Base-by-base conservation (phyloP, 2,797 vertebrate species). In the Poecilia gillii region DNA sequence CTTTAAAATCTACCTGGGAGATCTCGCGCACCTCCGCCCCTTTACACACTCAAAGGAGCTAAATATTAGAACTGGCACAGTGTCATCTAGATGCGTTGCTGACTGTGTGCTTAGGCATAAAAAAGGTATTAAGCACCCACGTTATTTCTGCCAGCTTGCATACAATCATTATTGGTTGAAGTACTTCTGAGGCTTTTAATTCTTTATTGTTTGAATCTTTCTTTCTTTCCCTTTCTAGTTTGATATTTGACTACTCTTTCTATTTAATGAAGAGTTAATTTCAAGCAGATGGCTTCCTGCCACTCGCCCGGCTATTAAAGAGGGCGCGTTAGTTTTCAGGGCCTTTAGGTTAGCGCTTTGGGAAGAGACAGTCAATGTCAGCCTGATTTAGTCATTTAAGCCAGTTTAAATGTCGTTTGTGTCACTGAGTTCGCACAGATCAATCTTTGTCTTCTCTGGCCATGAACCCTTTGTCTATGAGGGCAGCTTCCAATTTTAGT, bases 1-100 rank as follows among this genome's bases (percentile, higher is more conserved):
- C 79, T 81, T 89, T 84, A 78, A 80, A 75, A 79, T 82, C 85
- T 68, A 82, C 82, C 73, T 83, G 83, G 85, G 87, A 80, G 85
- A 89, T 85, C 84, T 83, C 4, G 36, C 7, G 20, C n/a, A 28
- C 49, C 59, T 1, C 78, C 36, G 1, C 16, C 76, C 28, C 45
- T 25, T 68, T 11, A 3, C 80, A 64, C 70, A 45, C 57, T n/a
- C 43, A 25, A 5, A 39, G 18, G 64, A 41, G 20, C 36, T 41
- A 25, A 68, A 68, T 68, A 41, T 68, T 68, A 41, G 23, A 39
- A 41, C 3, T 39, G 6, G 1, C 80, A 41, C 1, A 20, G 2
- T 68, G 20, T 5, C 41, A 14, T 71, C 2, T 7, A n/a, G 39
- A 41, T 68, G 68, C 45, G 68, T n/a, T 25, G 28, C 6, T 1